A percentile compares a stretch with the other conserved stretches of the same genome.
These are phyloP conservation scores for Hylia prasina DNA, from an alignment of 2,113 vertebrate genomes.

Conservation along the genomic window DNA sequence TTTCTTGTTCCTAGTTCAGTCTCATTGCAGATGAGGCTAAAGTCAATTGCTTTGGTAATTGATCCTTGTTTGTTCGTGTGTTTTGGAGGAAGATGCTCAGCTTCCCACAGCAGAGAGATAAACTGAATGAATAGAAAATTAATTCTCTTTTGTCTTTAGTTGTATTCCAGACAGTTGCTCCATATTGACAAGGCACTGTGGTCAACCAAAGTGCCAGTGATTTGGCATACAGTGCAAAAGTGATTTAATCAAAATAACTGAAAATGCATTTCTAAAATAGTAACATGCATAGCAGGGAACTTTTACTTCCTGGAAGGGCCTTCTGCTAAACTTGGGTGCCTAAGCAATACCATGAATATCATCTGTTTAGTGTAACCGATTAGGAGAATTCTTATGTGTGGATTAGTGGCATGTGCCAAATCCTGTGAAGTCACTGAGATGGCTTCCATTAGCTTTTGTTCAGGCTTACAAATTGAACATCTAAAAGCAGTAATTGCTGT, in stretches of 20 bases:
- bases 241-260: not conserved
- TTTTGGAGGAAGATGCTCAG: not conserved
- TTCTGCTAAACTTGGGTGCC: not conserved
- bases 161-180: not conserved
- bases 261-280: not conserved
- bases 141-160: not conserved
- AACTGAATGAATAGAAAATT: not conserved
- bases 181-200: not conserved
- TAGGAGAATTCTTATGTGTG: not conserved
- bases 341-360: not conserved
- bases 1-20: not conserved
- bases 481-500: not conserved
- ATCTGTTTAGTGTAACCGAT: not conserved
- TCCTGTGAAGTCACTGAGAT: not conserved
- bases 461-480: not conserved
- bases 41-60: not conserved
- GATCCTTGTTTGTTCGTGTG: not conserved
- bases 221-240: not conserved
- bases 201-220: not conserved
- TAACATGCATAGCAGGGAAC: not conserved
- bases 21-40: not conserved
- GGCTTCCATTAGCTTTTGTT: not conserved
- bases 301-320: not conserved
- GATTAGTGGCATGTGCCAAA: not conserved
- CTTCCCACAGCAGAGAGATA: not conserved